Base-by-base conservation (phyloP, 2,888 invertebrate species). In the Polymixis lichenea region DNA sequence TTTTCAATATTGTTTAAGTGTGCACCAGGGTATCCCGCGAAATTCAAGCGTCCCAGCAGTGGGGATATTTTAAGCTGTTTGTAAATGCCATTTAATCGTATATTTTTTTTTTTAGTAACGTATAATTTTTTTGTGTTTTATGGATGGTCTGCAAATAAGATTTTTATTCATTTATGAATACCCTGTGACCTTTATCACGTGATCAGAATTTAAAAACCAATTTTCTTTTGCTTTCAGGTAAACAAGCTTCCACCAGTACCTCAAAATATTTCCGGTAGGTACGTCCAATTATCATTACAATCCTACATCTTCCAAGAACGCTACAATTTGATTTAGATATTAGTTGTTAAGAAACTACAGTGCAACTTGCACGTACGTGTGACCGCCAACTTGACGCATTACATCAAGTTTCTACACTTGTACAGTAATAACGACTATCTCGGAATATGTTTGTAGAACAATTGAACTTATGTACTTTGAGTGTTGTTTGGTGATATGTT, bases 201-300 rank as follows among this genome's bases (percentile, higher is more conserved):
- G 11, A 67, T 28, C 0, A 32, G 0, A 53, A 17, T 46, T 67
- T 6, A 13, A 69, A 19, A 43, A 58, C 1, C 22, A 0, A 15
- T 25, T 74, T 75, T 65, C 17, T 68, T 77, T 77, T 83, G 62
- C 49, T 72, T 58, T 22, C 83, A 83, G 83, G 80, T 78, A 83
- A 82, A 32, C 17, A 38, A 28, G 17, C 8, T 19, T 51, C 22
- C 4, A n/a, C 0, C 15, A 25, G 13, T 46, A 38, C 3, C 53
- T 32, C 11, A 9, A 32, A 17, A 56, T n/a, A 62, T 62, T 22
- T n/a, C 9, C 2, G 83, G 82, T 83, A 78, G 83, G 80, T 80
- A 78, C 46, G 83, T 32, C 8, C n/a, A 66, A 32, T 58, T 58
- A 69, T 66, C 28, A 51, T 55, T 17, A 51, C 11, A 61, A 32